Base-by-base conservation (phyloP, 2,113 vertebrate species). In the Potamarius usumacintae region DNA sequence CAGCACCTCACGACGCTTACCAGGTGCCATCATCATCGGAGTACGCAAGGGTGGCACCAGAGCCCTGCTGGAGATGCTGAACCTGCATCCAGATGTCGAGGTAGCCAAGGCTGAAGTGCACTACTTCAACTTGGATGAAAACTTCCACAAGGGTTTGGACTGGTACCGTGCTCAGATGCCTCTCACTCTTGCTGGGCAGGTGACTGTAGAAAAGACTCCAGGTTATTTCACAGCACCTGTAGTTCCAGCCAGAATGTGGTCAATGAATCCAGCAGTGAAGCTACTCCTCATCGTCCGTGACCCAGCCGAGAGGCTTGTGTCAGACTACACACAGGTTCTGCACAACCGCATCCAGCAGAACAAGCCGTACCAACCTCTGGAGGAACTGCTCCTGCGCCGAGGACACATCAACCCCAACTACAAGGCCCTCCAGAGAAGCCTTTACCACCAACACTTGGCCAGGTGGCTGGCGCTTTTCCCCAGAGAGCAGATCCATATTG, bases 151-250 rank as follows among this genome's bases (percentile, higher is more conserved):
- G 25, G 96, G 96, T 22, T 84, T 96, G 87, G 92, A 89, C 50
- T 97, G 96, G 96, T 97, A 96, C 90, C 92, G 93, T 5, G 88
- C 94, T 67, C 95, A 96, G 93, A 97, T 96, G 96, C 96, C 96
- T 2, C 55, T 93, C 80, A 94, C 94, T 14, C 57, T 91, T 30
- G 90, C 92, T 0, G 85, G n/a, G 11, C 96, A 96, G 90, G 91
- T 97, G 83, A 96, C 96, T 0, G 91, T 96, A 92, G 96, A 96
- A 91, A 96, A 96, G 89, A 96, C 96, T 48, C 96, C 96, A 0
- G 96, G 95, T 8, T 96, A 96, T 90, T 96, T 96, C 22, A 92
- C 96, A 0, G 90, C 95, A 3, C 91, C 93, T 5, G 89, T 92
- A 88, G 96, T 93, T 15, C 96, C 96, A 0, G 89, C 71, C 0